Conservation (phyloP, 2,113 vertebrate genomes). For the Progne subis region DNA sequence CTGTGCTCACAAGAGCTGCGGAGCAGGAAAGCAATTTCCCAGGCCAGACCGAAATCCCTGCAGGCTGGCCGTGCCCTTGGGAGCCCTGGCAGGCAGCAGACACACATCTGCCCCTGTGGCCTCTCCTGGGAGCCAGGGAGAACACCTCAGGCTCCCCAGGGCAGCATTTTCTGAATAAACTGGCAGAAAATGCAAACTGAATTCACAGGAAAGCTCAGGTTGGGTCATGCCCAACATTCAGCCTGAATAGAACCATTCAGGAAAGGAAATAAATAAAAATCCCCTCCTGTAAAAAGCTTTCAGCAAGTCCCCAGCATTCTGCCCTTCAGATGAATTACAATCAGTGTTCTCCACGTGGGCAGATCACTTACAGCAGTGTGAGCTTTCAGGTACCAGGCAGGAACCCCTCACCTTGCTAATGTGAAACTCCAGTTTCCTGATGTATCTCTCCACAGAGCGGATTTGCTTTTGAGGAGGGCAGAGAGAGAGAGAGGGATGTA, state of each 20-base stretch:
- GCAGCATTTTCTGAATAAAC: neutral
- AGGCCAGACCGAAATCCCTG: neutral
- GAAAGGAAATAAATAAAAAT: neutral
- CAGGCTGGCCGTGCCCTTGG: neutral
- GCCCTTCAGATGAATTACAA: neutral
- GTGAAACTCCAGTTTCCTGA: constrained; percentile 92
- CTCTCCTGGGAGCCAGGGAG: neutral
- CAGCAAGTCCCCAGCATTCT: neutral
- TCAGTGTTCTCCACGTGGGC: neutral
- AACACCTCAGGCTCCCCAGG: neutral
- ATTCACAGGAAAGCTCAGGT: constrained; percentile 10
- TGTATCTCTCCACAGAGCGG: constrained; percentile 86
- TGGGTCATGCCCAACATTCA: neutral
- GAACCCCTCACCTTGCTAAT: constrained; percentile 87
- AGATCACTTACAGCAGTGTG: neutral
- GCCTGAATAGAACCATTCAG: constrained; percentile 38
- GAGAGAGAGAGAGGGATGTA: neutral
- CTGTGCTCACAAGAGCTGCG: neutral
- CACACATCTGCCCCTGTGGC: neutral
- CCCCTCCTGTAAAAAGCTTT: neutral
- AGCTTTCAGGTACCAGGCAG: neutral
- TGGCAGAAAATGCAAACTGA: neutral
- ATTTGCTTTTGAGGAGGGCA: constrained; percentile 82
- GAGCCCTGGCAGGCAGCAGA: neutral
- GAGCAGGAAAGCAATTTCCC: neutral